Base-by-base conservation (phyloP, 2,113 vertebrate genomes). In the Sorex araneus region DNA sequence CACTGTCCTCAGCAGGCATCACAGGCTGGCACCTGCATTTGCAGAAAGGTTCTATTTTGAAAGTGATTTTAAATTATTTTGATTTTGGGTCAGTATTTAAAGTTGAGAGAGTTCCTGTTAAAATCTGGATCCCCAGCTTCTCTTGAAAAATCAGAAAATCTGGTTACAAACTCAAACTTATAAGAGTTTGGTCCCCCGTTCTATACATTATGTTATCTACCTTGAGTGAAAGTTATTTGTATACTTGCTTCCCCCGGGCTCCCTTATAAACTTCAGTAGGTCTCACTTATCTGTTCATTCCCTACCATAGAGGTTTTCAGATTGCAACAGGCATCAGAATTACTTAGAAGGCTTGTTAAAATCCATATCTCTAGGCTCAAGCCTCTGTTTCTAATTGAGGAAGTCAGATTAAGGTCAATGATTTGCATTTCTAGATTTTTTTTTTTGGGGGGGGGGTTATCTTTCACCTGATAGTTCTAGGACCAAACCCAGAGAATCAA, bases 131-230 rank as follows among this genome's bases (percentile, higher is more conserved):
- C 66, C 40, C 69, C 2, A 36, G 34, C 3, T 91, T 93, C 34
- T 92, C 36, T 63, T 63, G n/a, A 64, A 81, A 82, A 93, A 74
- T 82, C 60, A 77, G 50, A 92, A 81, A 82, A 60, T 19, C 12
- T 66, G 66, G 1, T 47, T 87, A 27, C 40, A 54, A 81, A 67
- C 63, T 77, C 70, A 54, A 57, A 87, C 32, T 50, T 8, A 7
- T n/a, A 85, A 30, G 50, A 50, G 28, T 64, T 12, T 30, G 43
- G 27, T 15, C 70, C 36, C 76, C 57, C 25, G 66, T 87, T 73
- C 36, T 84, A 18, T 5, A 80, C 2, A 1, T 47, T 32, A 34
- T 73, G 70, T 80, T 57, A 70, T 45, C 40, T 83, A 66, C 66
- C 3, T 50, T 70, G 67, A 90, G 45, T 34, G 83, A 36, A 34